Evolutionary conservation across 53 echinoderm and acorn worm genomes (phyloP).

Genomic region (Hippasteria phrygiana): DNA sequence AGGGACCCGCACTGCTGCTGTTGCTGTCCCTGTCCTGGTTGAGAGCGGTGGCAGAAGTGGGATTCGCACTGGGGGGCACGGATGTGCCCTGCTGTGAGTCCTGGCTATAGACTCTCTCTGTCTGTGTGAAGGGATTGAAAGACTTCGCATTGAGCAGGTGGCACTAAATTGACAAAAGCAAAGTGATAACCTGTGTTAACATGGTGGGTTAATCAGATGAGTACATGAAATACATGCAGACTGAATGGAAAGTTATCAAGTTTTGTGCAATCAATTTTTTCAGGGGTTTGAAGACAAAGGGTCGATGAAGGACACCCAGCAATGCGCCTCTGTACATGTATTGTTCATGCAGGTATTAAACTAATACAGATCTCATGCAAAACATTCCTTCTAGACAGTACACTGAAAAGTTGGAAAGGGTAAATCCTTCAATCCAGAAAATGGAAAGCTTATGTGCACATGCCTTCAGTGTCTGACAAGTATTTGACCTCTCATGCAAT

Average conservation of each 20-base stretch:
- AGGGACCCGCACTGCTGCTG: slow-evolving; percentile 75
- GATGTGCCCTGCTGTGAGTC: slow-evolving; percentile 30
- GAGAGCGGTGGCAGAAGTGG: slow-evolving; percentile 29
- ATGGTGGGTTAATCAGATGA: not conserved
- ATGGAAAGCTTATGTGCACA: too few species aligned
- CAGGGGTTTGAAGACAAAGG: too few species aligned
- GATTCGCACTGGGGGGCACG: not conserved
- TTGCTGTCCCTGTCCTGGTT: slow-evolving; percentile 61
- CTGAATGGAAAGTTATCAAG: not conserved
- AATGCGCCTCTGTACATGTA: too few species aligned
- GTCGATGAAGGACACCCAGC: too few species aligned
- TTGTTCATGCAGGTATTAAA: too few species aligned
- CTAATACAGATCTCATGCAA: too few species aligned
- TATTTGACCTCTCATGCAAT: not conserved
- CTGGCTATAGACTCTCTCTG: slow-evolving; percentile 30
- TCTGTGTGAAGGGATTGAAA: slow-evolving; percentile 52
- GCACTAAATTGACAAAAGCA: slow-evolving; percentile 6
- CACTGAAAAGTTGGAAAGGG: too few species aligned
- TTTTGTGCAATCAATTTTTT: too few species aligned
- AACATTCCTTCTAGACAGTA: too few species aligned
- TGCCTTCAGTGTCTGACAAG: too few species aligned
- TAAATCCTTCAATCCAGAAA: too few species aligned
- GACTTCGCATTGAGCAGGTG: slow-evolving; percentile 48
- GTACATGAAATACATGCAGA: not conserved
- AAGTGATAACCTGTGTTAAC: slow-evolving; percentile 21